A percentile compares a stretch with the other conserved stretches of the same genome.
Conservation (phyloP, 2,113 vertebrate species). For the Apodemus speciosus region DNA sequence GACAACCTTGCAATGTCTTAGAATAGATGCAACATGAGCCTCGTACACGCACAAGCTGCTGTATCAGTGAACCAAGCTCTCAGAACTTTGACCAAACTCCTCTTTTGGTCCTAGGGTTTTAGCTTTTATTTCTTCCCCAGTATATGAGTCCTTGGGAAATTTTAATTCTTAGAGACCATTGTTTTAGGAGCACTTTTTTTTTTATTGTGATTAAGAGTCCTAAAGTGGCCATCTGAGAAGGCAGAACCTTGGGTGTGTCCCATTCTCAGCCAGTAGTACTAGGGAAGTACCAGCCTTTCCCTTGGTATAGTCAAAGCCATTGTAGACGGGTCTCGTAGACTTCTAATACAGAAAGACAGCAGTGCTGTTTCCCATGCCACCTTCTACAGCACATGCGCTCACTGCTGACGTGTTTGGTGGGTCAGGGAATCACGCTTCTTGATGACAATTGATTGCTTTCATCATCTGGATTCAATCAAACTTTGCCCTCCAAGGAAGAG, state of each 20-base stretch:
- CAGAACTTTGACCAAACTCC: not conserved
- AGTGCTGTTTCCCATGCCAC: not conserved
- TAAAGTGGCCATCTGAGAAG: not conserved
- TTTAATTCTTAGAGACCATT: not conserved
- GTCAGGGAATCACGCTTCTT: not conserved
- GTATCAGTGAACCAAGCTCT: not conserved
- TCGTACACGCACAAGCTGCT: too few species aligned
- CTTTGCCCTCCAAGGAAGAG: not conserved
- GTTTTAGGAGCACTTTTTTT: not conserved
- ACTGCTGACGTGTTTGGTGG: not conserved
- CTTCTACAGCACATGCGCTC: not conserved
- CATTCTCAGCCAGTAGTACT: not conserved
- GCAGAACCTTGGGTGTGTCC: not conserved
- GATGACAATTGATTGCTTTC: not conserved
- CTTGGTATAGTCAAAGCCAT: not conserved
- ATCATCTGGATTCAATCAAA: not conserved
- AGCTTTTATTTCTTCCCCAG: not conserved
- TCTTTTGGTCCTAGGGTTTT: not conserved
- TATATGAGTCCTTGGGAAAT: not conserved
- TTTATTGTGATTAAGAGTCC: not conserved
- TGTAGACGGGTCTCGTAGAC: too few species aligned
- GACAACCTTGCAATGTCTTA: not conserved
- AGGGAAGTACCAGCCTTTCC: not conserved
- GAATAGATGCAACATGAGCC: not conserved
- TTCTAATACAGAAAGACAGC: not conserved